phyloP scores from a whole-genome alignment of 2,888 invertebrate species.

The Anarsia innoxiella region DNA sequence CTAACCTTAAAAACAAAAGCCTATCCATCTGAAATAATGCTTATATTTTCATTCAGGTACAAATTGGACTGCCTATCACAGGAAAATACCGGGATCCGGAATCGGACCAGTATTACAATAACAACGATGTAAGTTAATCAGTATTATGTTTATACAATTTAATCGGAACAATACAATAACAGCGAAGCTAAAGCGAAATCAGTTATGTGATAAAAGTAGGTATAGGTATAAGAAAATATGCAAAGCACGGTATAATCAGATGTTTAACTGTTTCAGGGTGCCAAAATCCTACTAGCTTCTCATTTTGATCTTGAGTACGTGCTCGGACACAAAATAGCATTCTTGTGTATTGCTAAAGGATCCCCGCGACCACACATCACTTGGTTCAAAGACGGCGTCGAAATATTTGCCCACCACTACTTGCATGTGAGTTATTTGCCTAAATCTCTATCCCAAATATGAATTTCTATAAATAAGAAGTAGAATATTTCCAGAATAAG shows the following conservation, averaged over 20 bases:
- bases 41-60: conserved; percentile 78
- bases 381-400: conserved; percentile 96
- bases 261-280: conserved; percentile 81
- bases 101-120: conserved; percentile 93
- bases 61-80: conserved; percentile 90
- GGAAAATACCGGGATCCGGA: conserved; percentile 93
- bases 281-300: conserved; percentile 90
- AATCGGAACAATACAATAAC: too few relatives aligned
- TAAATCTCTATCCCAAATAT: too few relatives aligned
- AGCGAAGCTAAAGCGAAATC: too few relatives aligned
- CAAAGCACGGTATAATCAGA: too few relatives aligned
- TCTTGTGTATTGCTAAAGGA: conserved; percentile 93
- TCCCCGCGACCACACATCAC: conserved; percentile 93
- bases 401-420: conserved; percentile 92
- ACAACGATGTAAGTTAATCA: conserved; percentile 81
- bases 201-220: too few relatives aligned
- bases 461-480: too few relatives aligned
- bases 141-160: too few relatives aligned
- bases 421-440: conserved; percentile 87
- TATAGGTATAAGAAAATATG: too few relatives aligned
- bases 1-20: too few relatives aligned
- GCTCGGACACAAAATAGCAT: conserved; percentile 94
- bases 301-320: conserved; percentile 96
- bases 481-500: too few relatives aligned
- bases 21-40: too few relatives aligned